These are phyloP conservation scores for Bombus sibiricus DNA, from an alignment of 1,140 invertebrate genomes.

Conservation along the genomic window DNA sequence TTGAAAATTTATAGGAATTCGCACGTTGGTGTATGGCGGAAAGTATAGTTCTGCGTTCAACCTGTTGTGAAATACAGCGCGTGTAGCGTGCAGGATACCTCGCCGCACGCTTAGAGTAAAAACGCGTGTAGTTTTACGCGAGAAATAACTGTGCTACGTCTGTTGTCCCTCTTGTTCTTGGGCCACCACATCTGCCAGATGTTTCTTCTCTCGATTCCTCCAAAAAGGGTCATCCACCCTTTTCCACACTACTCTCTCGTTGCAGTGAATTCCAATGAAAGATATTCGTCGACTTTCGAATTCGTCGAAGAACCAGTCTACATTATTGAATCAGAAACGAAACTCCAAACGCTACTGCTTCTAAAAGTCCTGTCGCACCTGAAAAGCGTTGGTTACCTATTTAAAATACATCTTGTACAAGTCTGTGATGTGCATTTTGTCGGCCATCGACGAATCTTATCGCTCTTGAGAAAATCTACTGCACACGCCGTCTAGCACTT, in stretches of 20 bases:
- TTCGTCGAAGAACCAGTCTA: neutral
- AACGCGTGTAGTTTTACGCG: slow-evolving; percentile 48
- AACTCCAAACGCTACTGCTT: too few species aligned
- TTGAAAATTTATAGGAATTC: slow-evolving; percentile 52
- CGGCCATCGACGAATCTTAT: neutral
- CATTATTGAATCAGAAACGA: neutral
- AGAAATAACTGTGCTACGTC: slow-evolving; percentile 55
- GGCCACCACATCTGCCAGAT: slow-evolving; percentile 74
- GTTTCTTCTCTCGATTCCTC: slow-evolving; percentile 47
- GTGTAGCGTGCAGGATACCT: slow-evolving; percentile 6
- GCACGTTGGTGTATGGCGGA: slow-evolving; percentile 52
- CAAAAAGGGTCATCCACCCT: slow-evolving; percentile 34
- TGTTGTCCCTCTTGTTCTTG: slow-evolving; percentile 58
- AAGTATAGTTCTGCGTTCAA: slow-evolving; percentile 47
- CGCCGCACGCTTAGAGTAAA: neutral
- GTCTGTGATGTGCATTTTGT: neutral
- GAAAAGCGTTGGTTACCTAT: neutral
- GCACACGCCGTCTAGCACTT: neutral
- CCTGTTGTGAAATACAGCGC: slow-evolving; percentile 51
- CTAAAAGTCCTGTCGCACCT: neutral
- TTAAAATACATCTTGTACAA: neutral
- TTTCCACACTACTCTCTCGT: neutral
- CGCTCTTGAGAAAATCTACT: neutral
- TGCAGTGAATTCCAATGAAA: slow-evolving; percentile 13
- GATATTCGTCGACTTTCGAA: neutral